phyloP scores from a whole-genome alignment of 2,113 vertebrate species.

The Manacus vitellinus region DNA sequence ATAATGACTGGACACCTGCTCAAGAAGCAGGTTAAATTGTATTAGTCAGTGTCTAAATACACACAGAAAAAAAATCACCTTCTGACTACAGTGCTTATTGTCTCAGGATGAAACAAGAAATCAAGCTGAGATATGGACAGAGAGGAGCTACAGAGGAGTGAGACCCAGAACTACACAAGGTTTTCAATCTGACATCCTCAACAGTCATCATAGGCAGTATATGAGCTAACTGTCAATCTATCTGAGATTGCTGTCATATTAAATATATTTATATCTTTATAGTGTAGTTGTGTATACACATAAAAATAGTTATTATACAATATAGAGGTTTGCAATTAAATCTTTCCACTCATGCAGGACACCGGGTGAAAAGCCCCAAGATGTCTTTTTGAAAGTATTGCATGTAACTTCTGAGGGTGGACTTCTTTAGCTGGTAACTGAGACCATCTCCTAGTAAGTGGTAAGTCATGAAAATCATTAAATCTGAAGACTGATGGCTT shows the following conservation, averaged over 20 bases:
- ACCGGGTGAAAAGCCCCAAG: neutral
- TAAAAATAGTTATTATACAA: neutral
- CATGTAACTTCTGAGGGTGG: rapidly evolving
- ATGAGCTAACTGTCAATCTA: neutral
- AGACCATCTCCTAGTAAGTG: neutral
- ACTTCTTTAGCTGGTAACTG: neutral
- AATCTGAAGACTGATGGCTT: neutral
- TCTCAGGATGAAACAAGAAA: neutral
- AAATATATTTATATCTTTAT: neutral
- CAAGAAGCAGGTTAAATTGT: conserved; percentile 14
- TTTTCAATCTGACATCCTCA: neutral
- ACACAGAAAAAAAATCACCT: neutral
- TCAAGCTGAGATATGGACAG: neutral
- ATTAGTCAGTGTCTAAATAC: conserved; percentile 37
- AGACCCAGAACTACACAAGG: neutral
- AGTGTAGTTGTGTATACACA: neutral
- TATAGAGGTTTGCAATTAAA: neutral
- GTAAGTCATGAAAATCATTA: neutral
- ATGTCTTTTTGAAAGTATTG: neutral
- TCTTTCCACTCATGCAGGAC: neutral
- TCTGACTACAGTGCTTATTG: neutral
- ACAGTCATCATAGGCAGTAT: neutral
- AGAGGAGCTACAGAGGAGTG: neutral
- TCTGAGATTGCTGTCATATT: neutral
- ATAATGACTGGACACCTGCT: conserved; percentile 45